Base-by-base conservation (phyloP, 2,888 invertebrate genomes). In the Petrophora chlorosata region DNA sequence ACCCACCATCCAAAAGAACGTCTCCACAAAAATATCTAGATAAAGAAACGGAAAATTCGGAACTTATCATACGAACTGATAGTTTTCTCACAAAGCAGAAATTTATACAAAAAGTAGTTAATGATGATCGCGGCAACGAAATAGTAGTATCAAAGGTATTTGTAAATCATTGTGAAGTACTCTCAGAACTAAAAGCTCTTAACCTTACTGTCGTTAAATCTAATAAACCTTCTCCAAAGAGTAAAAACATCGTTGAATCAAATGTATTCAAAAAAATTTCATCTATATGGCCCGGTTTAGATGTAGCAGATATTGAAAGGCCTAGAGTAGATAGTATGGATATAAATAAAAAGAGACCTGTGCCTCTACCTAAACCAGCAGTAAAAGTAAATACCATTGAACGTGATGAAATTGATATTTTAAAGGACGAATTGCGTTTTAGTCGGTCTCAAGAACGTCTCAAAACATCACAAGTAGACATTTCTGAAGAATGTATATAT, bases 281-380 rank as follows among this genome's bases (percentile, higher is more conserved):
- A 2, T 5, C 26, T 16, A 41, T 51, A 16, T 56, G 56, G 59
- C 51, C 56, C 3, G 35, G 33, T 12, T 23, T 59, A 19, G 53
- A 56, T 10, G 8, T 13, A 3, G 55, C 52, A 36, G 13, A 32
- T 5, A 13, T 14, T 28, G 10, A 12, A 1, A 12, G 39, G 10
- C 10, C 29, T 10, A 36, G 44, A 12, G 8, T 15, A 5, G 25
- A 43, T 2, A 49, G 43, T 23, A 5, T 34, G 0, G 36, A 33
- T 5, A 5, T 34, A 0, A 32, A 33, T 5, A 74, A 69, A 57
- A 75, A 66, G 28, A 74, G 51, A 59, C 75, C 73, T 12, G 59
- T 58, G 15, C 67, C 69, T 7, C 19, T 61, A 28, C 70, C 66
- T 2, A 76, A 69, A 57, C 73, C 73, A 2, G 29, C 32, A 32